Evolutionary conservation across 2,797 vertebrate genomes (phyloP).

Genomic region (Anguilla obscura): DNA sequence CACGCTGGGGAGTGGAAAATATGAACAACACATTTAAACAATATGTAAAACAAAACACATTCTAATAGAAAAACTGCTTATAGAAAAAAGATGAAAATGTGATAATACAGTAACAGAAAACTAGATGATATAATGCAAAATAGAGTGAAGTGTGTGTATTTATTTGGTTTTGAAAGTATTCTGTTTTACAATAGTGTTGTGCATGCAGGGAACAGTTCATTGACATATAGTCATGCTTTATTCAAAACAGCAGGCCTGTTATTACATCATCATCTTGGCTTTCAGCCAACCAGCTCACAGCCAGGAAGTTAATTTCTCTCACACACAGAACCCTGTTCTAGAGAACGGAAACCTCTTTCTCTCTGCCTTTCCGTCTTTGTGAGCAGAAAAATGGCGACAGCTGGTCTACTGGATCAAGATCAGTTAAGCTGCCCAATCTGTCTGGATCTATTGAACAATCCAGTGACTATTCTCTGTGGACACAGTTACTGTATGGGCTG

Average conservation of each 20-base stretch:
- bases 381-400: conserved; percentile 38
- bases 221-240: background rate
- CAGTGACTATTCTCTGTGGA: conserved; percentile 62
- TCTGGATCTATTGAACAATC: conserved; percentile 59
- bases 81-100: background rate
- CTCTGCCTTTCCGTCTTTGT: background rate
- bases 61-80: too few species aligned
- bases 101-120: too few species aligned
- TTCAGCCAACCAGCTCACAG: background rate
- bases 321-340: background rate
- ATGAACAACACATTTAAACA: too few species aligned
- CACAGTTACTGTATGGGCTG: conserved; percentile 69
- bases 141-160: too few species aligned
- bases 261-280: background rate
- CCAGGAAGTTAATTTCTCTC: background rate
- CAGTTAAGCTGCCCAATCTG: conserved; percentile 66
- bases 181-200: background rate
- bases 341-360: background rate
- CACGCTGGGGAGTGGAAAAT: too few species aligned
- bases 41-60: too few species aligned
- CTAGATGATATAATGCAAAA: too few species aligned
- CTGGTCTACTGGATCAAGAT: conserved; percentile 47
- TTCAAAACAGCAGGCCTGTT: background rate
- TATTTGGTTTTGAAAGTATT: too few species aligned
- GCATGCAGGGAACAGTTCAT: background rate